phyloP scores from a whole-genome alignment of 2,888 invertebrate species.

The Ptycholaimellus sp. region DNA sequence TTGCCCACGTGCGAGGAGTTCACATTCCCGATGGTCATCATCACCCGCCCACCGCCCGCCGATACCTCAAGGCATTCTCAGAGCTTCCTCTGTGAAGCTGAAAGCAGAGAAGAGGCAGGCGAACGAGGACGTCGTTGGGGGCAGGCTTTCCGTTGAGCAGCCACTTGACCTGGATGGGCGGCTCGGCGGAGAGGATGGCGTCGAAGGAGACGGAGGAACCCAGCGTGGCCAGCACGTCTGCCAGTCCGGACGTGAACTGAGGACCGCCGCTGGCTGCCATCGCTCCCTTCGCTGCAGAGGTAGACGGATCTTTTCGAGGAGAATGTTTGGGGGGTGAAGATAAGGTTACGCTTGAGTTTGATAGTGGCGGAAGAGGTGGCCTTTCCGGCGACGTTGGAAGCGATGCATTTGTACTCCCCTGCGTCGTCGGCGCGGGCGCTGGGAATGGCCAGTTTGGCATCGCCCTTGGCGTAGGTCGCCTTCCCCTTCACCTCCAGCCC shows the following conservation, averaged over 20 bases:
- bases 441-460: constrained; percentile 52
- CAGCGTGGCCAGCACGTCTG: not conserved
- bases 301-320: not conserved
- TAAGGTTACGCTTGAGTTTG: constrained; percentile 13
- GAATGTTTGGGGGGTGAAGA: not conserved
- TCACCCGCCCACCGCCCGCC: constrained; percentile 15
- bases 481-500: constrained; percentile 59
- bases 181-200: no score
- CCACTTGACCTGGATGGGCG: no score
- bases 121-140: no score
- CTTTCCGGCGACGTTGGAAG: constrained; percentile 34
- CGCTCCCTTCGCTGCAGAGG: no score
- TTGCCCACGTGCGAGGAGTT: constrained; percentile 16
- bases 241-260: no score
- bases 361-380: constrained; percentile 28
- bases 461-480: constrained; percentile 52
- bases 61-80: constrained; percentile 13
- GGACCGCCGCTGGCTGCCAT: no score
- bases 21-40: constrained; percentile 18
- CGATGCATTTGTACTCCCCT: constrained; percentile 66
- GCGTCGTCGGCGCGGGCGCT: constrained; percentile 96
- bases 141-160: no score
- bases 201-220: no score
- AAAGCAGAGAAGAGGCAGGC: no score
- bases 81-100: not conserved